These are phyloP conservation scores for Plectropomus leopardus DNA, from an alignment of 2,113 vertebrate species.

Conservation along the genomic window DNA sequence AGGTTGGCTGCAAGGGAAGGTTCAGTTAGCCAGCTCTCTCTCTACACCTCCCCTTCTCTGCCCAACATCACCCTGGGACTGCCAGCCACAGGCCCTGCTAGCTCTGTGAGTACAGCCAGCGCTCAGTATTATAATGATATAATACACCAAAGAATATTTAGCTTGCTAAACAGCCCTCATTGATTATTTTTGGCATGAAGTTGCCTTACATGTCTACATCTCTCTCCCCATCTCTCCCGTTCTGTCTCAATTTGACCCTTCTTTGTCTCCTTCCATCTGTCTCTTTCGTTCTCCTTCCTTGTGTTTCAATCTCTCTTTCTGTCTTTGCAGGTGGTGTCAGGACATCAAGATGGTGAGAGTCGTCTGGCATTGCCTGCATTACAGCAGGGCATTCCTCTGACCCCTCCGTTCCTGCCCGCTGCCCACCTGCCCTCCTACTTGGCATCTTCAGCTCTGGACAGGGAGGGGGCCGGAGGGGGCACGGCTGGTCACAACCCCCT, in stretches of 20 bases:
- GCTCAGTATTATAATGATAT: neutral
- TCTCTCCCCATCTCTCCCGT: slow-evolving; percentile 31
- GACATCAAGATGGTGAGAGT: slow-evolving; percentile 90
- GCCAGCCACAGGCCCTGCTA: slow-evolving; percentile 92
- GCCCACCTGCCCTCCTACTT: slow-evolving; percentile 94
- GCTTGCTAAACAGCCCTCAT: neutral
- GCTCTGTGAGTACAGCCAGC: slow-evolving; percentile 86
- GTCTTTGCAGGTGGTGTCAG: slow-evolving; percentile 85
- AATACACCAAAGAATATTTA: neutral
- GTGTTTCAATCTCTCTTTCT: slow-evolving; percentile 13
- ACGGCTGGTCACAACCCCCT: slow-evolving; percentile 88
- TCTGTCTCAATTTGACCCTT: slow-evolving; percentile 51
- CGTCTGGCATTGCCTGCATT: slow-evolving; percentile 88
- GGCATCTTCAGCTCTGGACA: slow-evolving; percentile 89
- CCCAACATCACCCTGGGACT: slow-evolving; percentile 99
- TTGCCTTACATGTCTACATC: neutral
- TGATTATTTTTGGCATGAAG: slow-evolving; percentile 20
- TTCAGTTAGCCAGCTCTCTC: slow-evolving; percentile 91
- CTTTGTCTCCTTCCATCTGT: slow-evolving; percentile 22
- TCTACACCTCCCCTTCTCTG: slow-evolving; percentile 97
- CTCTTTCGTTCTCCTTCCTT: slow-evolving; percentile 18
- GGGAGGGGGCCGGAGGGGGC: slow-evolving; percentile 82
- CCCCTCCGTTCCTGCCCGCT: slow-evolving; percentile 88
- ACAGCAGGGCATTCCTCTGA: slow-evolving; percentile 90
- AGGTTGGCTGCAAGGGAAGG: slow-evolving; percentile 91